Evolutionary conservation across 1,140 invertebrate genomes (phyloP).

Genomic region (Neomicropteryx cornuta): DNA sequence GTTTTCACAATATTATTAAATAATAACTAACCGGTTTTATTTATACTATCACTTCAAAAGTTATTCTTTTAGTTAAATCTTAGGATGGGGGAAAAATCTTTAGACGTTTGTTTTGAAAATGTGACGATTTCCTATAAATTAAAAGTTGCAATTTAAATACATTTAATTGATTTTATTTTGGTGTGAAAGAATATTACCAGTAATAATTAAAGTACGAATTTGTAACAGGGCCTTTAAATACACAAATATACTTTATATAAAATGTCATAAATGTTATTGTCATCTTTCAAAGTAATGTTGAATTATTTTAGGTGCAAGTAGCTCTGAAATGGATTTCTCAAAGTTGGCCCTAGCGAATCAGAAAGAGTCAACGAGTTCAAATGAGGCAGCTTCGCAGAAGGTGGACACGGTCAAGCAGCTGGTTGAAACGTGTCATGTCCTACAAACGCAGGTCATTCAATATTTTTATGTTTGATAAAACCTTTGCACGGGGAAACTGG

Average conservation of each 20-base stretch:
- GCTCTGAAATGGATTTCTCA: slow-evolving; percentile 4
- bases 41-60: too few species aligned
- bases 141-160: too few species aligned
- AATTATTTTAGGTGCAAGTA: slow-evolving; percentile 8
- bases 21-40: too few species aligned
- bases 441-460: slow-evolving; percentile 28
- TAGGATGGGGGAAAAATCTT: too few species aligned
- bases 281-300: slow-evolving; percentile 1
- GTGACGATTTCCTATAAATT: too few species aligned
- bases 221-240: neutral
- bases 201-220: neutral
- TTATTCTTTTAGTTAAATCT: too few species aligned
- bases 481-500: neutral
- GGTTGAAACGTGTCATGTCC: slow-evolving; percentile 41
- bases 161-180: too few species aligned
- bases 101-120: too few species aligned
- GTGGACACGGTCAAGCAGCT: slow-evolving; percentile 30
- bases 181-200: too few species aligned
- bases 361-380: slow-evolving; percentile 16
- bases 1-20: too few species aligned
- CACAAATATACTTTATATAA: slow-evolving; percentile 3
- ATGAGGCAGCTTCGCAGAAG: slow-evolving; percentile 22
- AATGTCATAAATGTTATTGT: slow-evolving; percentile 1
- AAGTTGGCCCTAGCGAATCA: slow-evolving; percentile 12
- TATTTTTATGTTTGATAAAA: neutral